Percentiles rank a stretch among this genome's conserved stretches.
Conservation (phyloP, 2,888 invertebrate genomes). For the Leptinotarsa juncta region DNA sequence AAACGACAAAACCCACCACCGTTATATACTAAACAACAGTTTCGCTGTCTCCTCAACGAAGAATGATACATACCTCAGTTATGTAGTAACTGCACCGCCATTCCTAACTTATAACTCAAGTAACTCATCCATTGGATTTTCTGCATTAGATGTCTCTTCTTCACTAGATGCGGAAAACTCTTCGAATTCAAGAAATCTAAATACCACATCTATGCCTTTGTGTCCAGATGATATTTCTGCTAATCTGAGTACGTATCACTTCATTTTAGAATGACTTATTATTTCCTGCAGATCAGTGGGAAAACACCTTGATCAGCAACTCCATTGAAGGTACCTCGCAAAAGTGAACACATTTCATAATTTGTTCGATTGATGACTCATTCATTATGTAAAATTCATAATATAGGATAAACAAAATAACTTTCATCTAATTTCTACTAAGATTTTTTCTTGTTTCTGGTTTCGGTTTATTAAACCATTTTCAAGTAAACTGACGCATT, state of each 20-base stretch:
- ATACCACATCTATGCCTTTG: conserved; percentile 59
- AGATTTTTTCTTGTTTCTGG: no score
- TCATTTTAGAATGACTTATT: no score
- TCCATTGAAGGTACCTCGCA: no score
- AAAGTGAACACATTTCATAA: no score
- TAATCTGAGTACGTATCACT: conserved; percentile 71
- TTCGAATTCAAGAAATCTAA: conserved; percentile 34
- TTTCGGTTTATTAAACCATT: no score
- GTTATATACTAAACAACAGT: conserved; percentile 32
- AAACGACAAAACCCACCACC: conserved; percentile 41
- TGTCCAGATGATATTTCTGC: conserved; percentile 74
- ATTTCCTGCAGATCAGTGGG: no score
- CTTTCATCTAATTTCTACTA: no score
- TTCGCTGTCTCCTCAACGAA: conserved; percentile 31
- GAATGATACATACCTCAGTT: conserved; percentile 43
- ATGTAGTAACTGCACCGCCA: conserved; percentile 49
- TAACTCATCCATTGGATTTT: conserved; percentile 32
- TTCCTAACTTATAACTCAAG: conserved; percentile 40
- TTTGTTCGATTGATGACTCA: no score
- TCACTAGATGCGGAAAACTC: conserved; percentile 42
- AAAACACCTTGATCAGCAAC: no score
- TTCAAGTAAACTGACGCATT: no score
- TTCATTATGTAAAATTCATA: no score
- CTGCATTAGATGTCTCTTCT: conserved; percentile 39
- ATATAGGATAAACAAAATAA: no score